Conservation (phyloP, 1,140 invertebrate species). For the Geopemphigus sp. region DNA sequence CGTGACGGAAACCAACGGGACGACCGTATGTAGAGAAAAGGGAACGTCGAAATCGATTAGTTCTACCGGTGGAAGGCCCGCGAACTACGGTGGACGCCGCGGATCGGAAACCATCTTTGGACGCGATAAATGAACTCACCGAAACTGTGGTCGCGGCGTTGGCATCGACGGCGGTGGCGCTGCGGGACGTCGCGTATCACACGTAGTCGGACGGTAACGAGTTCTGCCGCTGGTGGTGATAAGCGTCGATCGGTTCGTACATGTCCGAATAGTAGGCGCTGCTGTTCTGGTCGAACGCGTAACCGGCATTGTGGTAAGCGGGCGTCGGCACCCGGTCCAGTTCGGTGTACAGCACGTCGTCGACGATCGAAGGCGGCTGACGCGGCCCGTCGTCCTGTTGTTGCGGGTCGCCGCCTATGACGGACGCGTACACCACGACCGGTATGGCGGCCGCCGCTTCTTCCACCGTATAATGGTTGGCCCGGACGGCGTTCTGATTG, state of each 20-base stretch:
- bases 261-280: conserved; percentile 46
- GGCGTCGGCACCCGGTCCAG: conserved; percentile 45
- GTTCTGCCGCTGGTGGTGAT: conserved; percentile 41
- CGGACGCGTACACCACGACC: conserved; percentile 42
- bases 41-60: no score
- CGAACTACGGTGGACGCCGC: no score
- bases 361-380: neutral
- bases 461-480: conserved; percentile 45
- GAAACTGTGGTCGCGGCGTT: no score
- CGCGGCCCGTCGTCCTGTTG: conserved; percentile 15
- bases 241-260: conserved; percentile 43
- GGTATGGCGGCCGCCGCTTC: conserved; percentile 46
- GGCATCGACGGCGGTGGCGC: neutral
- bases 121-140: no score
- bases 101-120: no score
- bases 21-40: no score
- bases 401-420: neutral
- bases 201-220: conserved; percentile 45
- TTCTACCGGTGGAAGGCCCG: no score
- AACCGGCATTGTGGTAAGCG: conserved; percentile 44
- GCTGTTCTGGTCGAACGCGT: conserved; percentile 46
- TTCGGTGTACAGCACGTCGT: conserved; percentile 45
- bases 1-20: no score
- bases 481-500: conserved; percentile 43
- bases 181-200: neutral